phyloP scores from a whole-genome alignment of 2,113 vertebrate genomes.

The mouse (Mus musculus) region DNA sequence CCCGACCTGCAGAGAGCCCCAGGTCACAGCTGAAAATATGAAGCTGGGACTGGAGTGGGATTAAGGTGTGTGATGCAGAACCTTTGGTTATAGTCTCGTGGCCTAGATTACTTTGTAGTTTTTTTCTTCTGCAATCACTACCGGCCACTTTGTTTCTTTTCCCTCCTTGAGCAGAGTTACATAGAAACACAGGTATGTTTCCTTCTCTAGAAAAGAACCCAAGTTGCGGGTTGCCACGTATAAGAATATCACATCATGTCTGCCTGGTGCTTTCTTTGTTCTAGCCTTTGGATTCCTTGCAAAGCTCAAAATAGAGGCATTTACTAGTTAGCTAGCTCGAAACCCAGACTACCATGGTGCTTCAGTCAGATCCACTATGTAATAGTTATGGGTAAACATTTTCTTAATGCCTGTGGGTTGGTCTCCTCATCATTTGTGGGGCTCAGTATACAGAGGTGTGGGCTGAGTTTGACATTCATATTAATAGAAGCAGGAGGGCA shows the following conservation, averaged over 20 bases:
- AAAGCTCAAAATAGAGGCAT: neutral
- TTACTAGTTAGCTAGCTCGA: neutral
- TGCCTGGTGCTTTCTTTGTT: neutral
- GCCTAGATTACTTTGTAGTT: neutral
- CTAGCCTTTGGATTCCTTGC: neutral
- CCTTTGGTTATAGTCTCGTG: too few relatives aligned
- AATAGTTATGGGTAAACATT: neutral
- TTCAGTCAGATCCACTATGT: neutral
- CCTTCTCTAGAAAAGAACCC: neutral
- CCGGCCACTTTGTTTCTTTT: neutral
- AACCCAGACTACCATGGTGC: rapidly evolving
- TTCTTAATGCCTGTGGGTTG: neutral
- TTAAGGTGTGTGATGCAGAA: neutral
- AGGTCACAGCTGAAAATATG: neutral
- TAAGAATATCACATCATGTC: neutral
- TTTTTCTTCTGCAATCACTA: neutral
- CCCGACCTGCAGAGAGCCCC: neutral
- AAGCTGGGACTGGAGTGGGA: neutral
- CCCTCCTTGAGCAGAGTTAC: too few relatives aligned
- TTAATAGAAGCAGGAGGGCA: neutral
- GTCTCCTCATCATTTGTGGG: neutral
- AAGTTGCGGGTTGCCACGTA: neutral
- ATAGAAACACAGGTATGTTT: neutral
- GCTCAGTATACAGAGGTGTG: neutral
- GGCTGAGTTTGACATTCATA: neutral